phyloP scores from a whole-genome alignment of 2,113 vertebrate genomes.

The Pygoscelis antarcticus region DNA sequence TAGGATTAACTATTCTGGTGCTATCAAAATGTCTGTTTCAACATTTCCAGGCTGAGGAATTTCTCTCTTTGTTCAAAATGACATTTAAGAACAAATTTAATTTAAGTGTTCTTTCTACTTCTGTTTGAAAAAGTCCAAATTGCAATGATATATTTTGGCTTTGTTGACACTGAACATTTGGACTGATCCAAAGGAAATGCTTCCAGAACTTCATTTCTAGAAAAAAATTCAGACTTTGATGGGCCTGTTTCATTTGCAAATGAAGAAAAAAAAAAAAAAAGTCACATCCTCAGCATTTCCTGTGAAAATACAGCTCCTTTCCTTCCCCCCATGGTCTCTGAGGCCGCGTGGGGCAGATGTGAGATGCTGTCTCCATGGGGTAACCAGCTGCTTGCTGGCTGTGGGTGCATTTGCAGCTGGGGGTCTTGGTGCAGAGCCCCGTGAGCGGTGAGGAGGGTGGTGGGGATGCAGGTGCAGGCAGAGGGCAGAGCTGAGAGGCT shows the following conservation, averaged over 20 bases:
- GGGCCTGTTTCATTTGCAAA: constrained; percentile 22
- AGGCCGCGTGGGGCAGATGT: rapidly evolving
- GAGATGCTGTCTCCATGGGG: background rate
- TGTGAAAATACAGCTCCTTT: background rate
- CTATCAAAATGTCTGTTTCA: constrained; percentile 48
- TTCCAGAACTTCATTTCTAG: constrained; percentile 28
- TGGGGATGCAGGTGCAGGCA: background rate
- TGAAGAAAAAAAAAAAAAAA: background rate
- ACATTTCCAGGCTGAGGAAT: constrained; percentile 35
- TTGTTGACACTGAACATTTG: constrained; percentile 46
- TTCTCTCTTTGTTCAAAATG: constrained; percentile 52
- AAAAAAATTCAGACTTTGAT: background rate
- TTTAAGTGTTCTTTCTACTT: constrained; percentile 16
- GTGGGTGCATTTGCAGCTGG: background rate
- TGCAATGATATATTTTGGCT: constrained; percentile 11
- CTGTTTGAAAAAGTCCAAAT: constrained; percentile 45
- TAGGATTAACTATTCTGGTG: constrained; percentile 31
- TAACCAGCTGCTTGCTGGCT: background rate
- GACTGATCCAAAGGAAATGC: constrained; percentile 7
- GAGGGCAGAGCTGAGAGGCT: background rate
- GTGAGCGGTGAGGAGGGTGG: rapidly evolving
- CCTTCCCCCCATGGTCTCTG: background rate
- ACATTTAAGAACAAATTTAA: constrained; percentile 43
- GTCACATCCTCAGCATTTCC: background rate
- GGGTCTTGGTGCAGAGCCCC: background rate